Percentiles rank a stretch among this genome's conserved stretches.
phyloP scores from a whole-genome alignment of 2,113 vertebrate species.

The Elephantulus edwardii region DNA sequence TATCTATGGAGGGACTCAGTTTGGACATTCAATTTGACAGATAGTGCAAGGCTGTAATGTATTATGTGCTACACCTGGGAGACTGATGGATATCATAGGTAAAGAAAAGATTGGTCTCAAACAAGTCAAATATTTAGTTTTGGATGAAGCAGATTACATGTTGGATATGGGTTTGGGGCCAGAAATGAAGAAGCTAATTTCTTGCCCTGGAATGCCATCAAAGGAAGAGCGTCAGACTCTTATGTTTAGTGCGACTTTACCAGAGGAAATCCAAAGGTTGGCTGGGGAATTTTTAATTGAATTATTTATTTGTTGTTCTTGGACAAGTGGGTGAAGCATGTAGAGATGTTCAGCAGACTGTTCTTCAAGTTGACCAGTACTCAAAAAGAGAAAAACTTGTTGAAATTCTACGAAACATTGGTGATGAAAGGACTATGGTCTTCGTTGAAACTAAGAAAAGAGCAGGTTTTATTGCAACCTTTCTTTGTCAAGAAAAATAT shows the following conservation, averaged over 20 bases:
- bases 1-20: constrained; percentile 93
- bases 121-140: constrained; percentile 91
- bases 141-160: constrained; percentile 98
- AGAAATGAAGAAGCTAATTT: constrained; percentile 90
- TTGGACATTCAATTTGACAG: constrained; percentile 88
- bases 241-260: constrained; percentile 98
- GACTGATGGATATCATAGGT: constrained; percentile 91
- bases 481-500: constrained; percentile 93
- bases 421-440: constrained; percentile 91
- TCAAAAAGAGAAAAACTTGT: constrained; percentile 92
- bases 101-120: constrained; percentile 90
- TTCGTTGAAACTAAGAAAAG: constrained; percentile 96
- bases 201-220: constrained; percentile 89
- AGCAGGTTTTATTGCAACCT: constrained; percentile 94
- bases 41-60: constrained; percentile 92
- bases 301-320: constrained; percentile 94
- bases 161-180: constrained; percentile 97
- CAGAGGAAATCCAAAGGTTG: constrained; percentile 95
- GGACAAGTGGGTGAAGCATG: constrained; percentile 94
- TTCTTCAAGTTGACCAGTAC: constrained; percentile 89
- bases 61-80: constrained; percentile 95
- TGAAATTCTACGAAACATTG: constrained; percentile 88
- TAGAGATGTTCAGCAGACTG: constrained; percentile 91
- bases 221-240: constrained; percentile 93
- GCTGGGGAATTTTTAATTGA: constrained; percentile 88